Conservation (phyloP, 2,888 invertebrate species). For the Xanthia icteritia region DNA sequence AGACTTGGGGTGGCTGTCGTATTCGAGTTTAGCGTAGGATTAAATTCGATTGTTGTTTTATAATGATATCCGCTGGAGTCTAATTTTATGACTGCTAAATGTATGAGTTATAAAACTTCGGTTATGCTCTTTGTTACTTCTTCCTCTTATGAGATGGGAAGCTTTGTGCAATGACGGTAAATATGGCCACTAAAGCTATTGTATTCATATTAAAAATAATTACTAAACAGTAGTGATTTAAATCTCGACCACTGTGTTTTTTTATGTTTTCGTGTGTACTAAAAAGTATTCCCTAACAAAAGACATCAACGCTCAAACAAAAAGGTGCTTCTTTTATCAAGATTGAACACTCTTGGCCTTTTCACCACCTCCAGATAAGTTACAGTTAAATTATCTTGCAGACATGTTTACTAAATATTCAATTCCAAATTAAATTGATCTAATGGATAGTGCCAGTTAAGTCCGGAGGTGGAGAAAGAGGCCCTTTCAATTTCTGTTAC, state of each 20-base stretch:
- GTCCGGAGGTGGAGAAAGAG: background rate
- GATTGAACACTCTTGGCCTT: background rate
- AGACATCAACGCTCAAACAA: slow-evolving; percentile 45
- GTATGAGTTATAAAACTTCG: slow-evolving; percentile 22
- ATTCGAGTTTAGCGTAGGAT: slow-evolving; percentile 32
- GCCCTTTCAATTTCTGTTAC: background rate
- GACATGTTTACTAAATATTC: background rate
- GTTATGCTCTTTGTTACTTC: slow-evolving; percentile 20
- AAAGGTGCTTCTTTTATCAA: too few relatives aligned
- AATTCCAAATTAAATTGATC: background rate
- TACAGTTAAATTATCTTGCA: background rate
- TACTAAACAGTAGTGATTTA: background rate
- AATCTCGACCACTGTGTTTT: background rate
- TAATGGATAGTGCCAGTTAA: background rate
- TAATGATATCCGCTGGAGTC: slow-evolving; percentile 25
- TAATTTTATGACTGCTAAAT: slow-evolving; percentile 36
- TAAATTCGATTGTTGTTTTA: slow-evolving; percentile 39
- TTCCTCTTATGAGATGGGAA: slow-evolving; percentile 12
- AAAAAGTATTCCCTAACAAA: slow-evolving; percentile 16
- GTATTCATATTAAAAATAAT: background rate
- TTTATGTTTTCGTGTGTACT: background rate
- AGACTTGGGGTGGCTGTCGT: slow-evolving; percentile 39
- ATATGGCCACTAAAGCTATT: background rate
- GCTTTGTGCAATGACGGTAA: background rate
- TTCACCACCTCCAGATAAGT: too few relatives aligned